Evolutionary conservation across 2,888 invertebrate genomes (phyloP), one percentile per base, ranked within the genome.

Genomic region (Nineta flava): DNA sequence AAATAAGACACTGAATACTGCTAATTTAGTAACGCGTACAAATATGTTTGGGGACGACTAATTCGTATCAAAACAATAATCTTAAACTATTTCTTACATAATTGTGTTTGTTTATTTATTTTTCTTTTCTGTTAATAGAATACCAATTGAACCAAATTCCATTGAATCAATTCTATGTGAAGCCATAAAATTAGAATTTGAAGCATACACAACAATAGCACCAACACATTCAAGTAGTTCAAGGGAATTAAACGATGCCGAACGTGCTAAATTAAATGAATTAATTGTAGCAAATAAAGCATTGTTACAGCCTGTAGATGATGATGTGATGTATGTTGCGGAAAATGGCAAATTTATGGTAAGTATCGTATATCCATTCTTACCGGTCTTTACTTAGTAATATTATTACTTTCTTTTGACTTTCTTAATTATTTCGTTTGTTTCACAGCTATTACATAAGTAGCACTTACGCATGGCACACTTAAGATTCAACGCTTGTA

Each of bases 261-360:
- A 92, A 63, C 73, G 81, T 56, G 82, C 84, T 38, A 90, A 88
- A 65, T 65, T 92, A 48, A 84, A 85, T 57, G 92, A 92, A 65
- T 65, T 92, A 46, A 82, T 90, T 52, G 76, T 86, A 5, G 91
- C 92, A 1, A 87, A 90, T 61, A 87, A 88, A 65, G 87, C 88
- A 0, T 71, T 92, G 31, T 74, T 84, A 59, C 83, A 84, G 47
- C 91, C 91, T 5, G 74, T 92, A 3, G 87, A 90, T 59, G 86
- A 87, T 55, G 91, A 91, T 62, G 71, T 87, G 45, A 76, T 78
- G 59, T 67, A 82, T 19, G 72, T 79, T 48, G 76, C 75, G 15
- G 79, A 79, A 48, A 75, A 77, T 19, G 75, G 76, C 55, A 66
- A 68, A 55, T 73, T 75, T 53, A 68, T 61, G 68, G 68, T 65